A percentile compares a stretch with the other conserved stretches of the same genome.
Conservation (phyloP, 1,140 invertebrate species). For the Drosophila micromelanica region DNA sequence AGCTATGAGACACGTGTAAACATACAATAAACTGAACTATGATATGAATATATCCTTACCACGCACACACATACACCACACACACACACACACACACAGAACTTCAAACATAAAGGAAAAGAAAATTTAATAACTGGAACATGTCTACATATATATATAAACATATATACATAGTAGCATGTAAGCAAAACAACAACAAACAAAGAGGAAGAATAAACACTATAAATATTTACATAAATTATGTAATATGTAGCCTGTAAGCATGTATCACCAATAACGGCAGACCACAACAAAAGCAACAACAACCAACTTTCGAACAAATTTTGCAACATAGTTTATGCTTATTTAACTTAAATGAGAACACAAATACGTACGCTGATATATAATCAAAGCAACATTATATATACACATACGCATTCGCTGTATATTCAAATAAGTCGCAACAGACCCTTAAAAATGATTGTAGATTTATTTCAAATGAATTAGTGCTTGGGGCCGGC, state of each 20-base stretch:
- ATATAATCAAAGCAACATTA: constrained; percentile 89
- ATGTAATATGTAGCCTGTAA: constrained; percentile 89
- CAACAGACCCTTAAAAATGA: constrained; percentile 24
- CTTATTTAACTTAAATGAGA: constrained; percentile 90
- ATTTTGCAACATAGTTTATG: constrained; percentile 94
- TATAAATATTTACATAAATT: constrained; percentile 70
- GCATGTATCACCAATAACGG: constrained; percentile 88
- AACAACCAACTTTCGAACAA: constrained; percentile 94
- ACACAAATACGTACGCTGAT: constrained; percentile 90
- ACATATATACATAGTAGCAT: constrained; percentile 45
- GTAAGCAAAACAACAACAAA: constrained; percentile 56
- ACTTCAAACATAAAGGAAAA: constrained; percentile 7
- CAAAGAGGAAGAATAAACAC: constrained; percentile 45
- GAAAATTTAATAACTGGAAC: constrained; percentile 24
- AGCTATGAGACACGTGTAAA: constrained; percentile 62
- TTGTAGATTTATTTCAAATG: constrained; percentile 47
- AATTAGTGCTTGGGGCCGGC: constrained; percentile 34
- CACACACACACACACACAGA: constrained; percentile 14
- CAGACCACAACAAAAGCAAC: constrained; percentile 89
- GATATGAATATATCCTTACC: neutral
- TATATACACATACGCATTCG: constrained; percentile 87
- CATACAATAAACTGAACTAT: constrained; percentile 45
- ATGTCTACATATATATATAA: constrained; percentile 36
- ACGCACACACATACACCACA: constrained; percentile 12
- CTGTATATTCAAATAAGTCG: constrained; percentile 87